Conservation (phyloP, 2,797 vertebrate genomes). For the Hephaestus fuliginosus region DNA sequence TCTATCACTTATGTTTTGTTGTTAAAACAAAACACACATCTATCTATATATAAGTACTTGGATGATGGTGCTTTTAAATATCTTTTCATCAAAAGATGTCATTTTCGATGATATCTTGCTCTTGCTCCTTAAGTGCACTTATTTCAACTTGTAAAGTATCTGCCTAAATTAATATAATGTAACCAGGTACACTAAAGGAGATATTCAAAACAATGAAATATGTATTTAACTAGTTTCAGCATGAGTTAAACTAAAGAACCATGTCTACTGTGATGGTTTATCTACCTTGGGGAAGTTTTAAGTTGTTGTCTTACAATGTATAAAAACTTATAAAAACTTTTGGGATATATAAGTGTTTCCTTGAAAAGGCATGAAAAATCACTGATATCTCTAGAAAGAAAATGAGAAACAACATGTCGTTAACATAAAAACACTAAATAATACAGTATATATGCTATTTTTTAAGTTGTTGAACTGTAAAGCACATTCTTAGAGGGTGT, state of each 20-base stretch:
- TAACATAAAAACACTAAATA: not conserved
- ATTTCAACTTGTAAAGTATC: not conserved
- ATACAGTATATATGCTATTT: not conserved
- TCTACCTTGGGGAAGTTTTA: not conserved
- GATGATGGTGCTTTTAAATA: not conserved
- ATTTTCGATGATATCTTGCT: not conserved
- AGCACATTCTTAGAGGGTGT: not conserved
- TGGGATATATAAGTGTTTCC: too few species aligned
- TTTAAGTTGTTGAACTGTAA: not conserved
- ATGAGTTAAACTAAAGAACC: not conserved
- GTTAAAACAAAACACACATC: not conserved
- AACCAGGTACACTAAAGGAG: too few species aligned
- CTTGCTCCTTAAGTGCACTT: not conserved
- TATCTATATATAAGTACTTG: too few species aligned
- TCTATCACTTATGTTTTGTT: not conserved
- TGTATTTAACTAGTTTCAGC: not conserved
- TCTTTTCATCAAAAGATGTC: not conserved
- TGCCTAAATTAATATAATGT: not conserved
- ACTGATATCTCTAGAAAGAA: not conserved
- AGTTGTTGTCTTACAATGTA: not conserved
- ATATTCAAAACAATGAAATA: not conserved
- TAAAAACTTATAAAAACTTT: not conserved
- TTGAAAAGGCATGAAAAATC: not conserved
- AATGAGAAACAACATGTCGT: not conserved
- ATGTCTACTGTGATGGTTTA: not conserved